Base-by-base conservation (phyloP, 2,888 invertebrate genomes). In the Rhaphigaster nebulosa region DNA sequence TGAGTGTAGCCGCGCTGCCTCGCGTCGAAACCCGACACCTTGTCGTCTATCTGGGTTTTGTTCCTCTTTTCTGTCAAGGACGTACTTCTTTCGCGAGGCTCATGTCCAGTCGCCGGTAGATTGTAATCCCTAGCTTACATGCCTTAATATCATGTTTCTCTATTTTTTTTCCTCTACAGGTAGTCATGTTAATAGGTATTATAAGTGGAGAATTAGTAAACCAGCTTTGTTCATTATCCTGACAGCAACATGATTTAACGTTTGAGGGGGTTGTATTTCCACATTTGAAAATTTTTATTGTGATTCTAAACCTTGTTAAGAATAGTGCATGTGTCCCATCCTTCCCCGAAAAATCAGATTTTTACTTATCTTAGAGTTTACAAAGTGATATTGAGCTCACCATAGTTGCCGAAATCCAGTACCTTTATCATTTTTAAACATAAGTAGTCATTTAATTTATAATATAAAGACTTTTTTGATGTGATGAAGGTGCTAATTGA, bases 51-150 rank as follows among this genome's bases (percentile, higher is more conserved):
- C 29, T 23, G 23, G 12, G 80, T 45, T 80, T 45, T 80, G 41
- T 41, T 80, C 41, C 41, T 80, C 41, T 80, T 80, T 80, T 45
- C 41, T 18, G 65, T 29, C 65, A 65, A 65, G 65, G 65, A 34
- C 65, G 65, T 65, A 65, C 65, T 29, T 65, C 18, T 65, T 65
- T 29, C 29, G 65, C 65, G 5, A 65, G 65, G 29, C 29, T 65
- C 65, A 65, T 65, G 65, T 65, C 65, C 29, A 34, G 65, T 29
- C 29, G n/a, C 60, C 29, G 29, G 65, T 15, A 65, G 65, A 65
- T 65, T 65, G 65, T 65, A 65, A 65, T 65, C 29, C 65, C 65
- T 65, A 15, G 65, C 18, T 65, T 65, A 65, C 65, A 65, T 65
- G 65, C 29, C 65, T 65, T 65, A 65, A 29, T 65, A 65, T 65